phyloP scores from a whole-genome alignment of 1,140 invertebrate species.

The Heliconius melpomene region DNA sequence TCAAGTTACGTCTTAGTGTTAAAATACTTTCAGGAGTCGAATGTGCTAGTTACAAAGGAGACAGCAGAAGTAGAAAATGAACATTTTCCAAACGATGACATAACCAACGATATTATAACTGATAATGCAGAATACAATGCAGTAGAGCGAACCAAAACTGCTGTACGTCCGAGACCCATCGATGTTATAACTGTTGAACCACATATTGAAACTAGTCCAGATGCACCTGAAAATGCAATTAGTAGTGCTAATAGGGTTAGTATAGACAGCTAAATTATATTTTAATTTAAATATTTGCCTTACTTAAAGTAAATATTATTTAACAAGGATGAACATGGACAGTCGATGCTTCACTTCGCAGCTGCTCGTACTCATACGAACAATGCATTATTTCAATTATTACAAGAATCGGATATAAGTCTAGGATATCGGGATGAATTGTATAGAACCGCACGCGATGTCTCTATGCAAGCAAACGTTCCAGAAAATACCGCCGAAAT shows the following conservation, averaged over 20 bases:
- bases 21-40: constrained; percentile 68
- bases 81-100: constrained; percentile 48
- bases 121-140: constrained; percentile 27
- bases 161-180: constrained; percentile 66
- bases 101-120: constrained; percentile 47
- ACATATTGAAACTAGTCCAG: constrained; percentile 63
- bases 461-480: constrained; percentile 89
- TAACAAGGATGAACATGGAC: constrained; percentile 90
- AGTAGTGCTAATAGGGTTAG: constrained; percentile 83
- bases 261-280: neutral
- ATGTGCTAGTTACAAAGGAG: constrained; percentile 77
- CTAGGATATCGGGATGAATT: constrained; percentile 90
- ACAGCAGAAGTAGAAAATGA: constrained; percentile 72
- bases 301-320: constrained; percentile 6
- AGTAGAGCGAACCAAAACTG: constrained; percentile 47
- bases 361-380: constrained; percentile 88
- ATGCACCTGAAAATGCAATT: constrained; percentile 82
- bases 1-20: neutral
- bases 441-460: constrained; percentile 92
- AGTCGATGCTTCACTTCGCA: constrained; percentile 94
- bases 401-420: constrained; percentile 89
- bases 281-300: neutral
- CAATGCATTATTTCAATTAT: constrained; percentile 88
- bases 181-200: constrained; percentile 77
- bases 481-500: constrained; percentile 91